Conservation (phyloP, 1,140 invertebrate genomes). For the Drosophila mauritiana region DNA sequence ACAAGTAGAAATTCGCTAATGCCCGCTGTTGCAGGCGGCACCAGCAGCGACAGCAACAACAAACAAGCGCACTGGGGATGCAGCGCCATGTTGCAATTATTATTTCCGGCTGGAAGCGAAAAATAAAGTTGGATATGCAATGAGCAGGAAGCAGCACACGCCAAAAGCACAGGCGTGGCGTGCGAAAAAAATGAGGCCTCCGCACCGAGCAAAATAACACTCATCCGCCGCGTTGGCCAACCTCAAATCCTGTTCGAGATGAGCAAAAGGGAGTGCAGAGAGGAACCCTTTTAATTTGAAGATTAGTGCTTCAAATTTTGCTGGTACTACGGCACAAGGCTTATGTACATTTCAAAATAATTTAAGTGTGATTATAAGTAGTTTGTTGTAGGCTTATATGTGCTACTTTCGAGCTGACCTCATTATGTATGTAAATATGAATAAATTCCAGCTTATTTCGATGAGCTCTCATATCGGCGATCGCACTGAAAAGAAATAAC, state of each 20-base stretch:
- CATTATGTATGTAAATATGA: neutral
- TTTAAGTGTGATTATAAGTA: too few relatives aligned
- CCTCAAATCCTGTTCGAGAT: conserved; percentile 28
- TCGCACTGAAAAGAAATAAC: too few relatives aligned
- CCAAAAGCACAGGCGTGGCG: conserved; percentile 48
- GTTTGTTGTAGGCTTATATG: too few relatives aligned
- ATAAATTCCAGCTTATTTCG: neutral
- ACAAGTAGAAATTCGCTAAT: conserved; percentile 67
- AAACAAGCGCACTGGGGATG: conserved; percentile 39
- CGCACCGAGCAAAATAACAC: conserved; percentile 9
- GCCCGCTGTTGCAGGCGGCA: conserved; percentile 47
- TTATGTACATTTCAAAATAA: too few relatives aligned
- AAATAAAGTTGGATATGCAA: conserved; percentile 74
- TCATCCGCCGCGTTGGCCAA: conserved; percentile 21
- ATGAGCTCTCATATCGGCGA: neutral
- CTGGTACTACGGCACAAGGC: too few relatives aligned
- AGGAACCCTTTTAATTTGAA: neutral
- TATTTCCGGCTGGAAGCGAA: conserved; percentile 77
- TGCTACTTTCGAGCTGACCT: neutral
- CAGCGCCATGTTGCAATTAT: conserved; percentile 78
- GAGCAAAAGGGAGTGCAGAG: neutral
- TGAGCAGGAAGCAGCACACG: conserved; percentile 75
- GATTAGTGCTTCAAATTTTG: too few relatives aligned
- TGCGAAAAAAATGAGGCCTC: conserved; percentile 61
- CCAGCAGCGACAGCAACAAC: conserved; percentile 21